Evolutionary conservation across 2,888 invertebrate genomes (phyloP).

Genomic region (Salticus scenicus): DNA sequence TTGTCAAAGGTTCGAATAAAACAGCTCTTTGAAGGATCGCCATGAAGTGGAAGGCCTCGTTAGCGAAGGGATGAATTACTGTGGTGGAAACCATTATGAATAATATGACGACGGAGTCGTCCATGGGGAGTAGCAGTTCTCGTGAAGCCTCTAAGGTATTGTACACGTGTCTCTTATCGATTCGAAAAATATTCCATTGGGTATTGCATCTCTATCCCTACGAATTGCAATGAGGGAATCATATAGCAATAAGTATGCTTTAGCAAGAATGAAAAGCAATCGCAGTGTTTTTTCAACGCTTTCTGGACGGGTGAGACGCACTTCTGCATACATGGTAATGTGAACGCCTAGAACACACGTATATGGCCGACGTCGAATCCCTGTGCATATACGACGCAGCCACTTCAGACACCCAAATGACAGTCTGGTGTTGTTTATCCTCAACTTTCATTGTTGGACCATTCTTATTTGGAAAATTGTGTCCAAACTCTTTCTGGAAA

Average conservation of each 20-base stretch:
- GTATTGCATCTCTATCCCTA: background rate
- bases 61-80: background rate
- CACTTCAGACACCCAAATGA: background rate
- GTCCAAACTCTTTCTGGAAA: background rate
- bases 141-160: background rate
- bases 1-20: background rate
- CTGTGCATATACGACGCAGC: background rate
- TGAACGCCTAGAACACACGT: background rate
- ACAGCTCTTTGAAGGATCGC: background rate
- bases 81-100: background rate
- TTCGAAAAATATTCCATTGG: background rate
- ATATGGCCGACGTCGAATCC: background rate
- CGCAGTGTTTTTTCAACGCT: background rate
- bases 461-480: slow-evolving; percentile 28
- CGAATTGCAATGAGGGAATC: background rate
- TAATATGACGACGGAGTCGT: background rate
- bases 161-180: background rate
- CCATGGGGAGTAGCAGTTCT: background rate
- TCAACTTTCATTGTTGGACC: slow-evolving; percentile 8
- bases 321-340: background rate
- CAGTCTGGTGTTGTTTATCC: slow-evolving; percentile 14
- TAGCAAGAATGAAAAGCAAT: background rate
- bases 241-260: background rate
- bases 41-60: background rate
- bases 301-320: background rate